These are phyloP conservation scores for Pristionchus maxplancki DNA, from an alignment of 2,888 invertebrate species.

Conservation along the genomic window DNA sequence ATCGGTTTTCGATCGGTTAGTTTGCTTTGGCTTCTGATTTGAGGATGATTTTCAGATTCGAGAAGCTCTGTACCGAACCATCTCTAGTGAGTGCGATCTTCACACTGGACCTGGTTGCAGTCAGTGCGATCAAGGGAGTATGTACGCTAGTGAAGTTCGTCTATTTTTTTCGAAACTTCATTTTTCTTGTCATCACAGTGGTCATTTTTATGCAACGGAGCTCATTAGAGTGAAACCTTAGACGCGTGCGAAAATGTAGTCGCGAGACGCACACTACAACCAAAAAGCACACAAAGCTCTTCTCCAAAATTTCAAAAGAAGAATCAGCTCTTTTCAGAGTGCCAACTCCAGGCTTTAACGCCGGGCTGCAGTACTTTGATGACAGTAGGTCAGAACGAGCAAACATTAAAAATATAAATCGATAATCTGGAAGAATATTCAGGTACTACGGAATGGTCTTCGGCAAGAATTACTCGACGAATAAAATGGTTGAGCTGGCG, in stretches of 20 bases:
- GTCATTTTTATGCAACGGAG: too few relatives aligned
- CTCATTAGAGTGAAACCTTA: too few relatives aligned
- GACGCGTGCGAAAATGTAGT: too few relatives aligned
- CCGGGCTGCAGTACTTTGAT: not conserved
- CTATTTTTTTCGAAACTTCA: not conserved
- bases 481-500: conserved; percentile 2
- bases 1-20: conserved; percentile 16
- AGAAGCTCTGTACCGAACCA: not conserved
- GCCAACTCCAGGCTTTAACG: not conserved
- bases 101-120: not conserved
- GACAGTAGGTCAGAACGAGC: not conserved
- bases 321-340: not conserved
- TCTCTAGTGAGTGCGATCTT: not conserved
- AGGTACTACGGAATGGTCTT: not conserved
- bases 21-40: too few relatives aligned
- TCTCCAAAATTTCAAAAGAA: too few relatives aligned
- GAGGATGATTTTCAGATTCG: not conserved
- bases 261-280: too few relatives aligned
- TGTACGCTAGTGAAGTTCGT: not conserved
- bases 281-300: not conserved
- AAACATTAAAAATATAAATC: not conserved
- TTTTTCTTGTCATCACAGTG: too few relatives aligned
- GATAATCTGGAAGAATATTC: not conserved
- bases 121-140: not conserved
- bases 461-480: not conserved